Conservation (phyloP, 2,797 vertebrate species). For the Buceros bicornis region DNA sequence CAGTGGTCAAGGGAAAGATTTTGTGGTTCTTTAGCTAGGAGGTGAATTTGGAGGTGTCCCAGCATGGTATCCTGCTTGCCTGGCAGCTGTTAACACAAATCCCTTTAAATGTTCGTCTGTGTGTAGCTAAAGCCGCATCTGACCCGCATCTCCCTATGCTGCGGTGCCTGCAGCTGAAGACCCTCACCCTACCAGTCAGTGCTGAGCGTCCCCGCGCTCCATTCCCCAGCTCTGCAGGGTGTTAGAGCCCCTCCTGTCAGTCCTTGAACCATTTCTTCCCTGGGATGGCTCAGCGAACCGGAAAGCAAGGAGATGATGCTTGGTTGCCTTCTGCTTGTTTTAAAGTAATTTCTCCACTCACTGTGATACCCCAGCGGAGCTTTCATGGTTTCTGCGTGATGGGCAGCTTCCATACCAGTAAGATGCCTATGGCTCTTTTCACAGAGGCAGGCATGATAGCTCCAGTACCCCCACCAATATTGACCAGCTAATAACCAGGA, state of each 20-base stretch:
- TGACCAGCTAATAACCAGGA: neutral
- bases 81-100: neutral
- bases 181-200: neutral
- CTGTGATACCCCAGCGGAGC: neutral
- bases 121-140: neutral
- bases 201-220: neutral
- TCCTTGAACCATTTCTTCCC: neutral
- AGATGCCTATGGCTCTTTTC: neutral
- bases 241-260: neutral
- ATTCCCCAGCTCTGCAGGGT: neutral
- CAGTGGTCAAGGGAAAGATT: neutral
- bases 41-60: neutral
- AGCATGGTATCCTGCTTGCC: neutral
- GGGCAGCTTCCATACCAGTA: neutral
- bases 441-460: neutral
- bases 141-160: accelerated
- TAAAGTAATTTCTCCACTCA: neutral
- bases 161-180: neutral
- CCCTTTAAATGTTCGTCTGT: neutral
- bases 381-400: neutral
- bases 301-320: neutral
- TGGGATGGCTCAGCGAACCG: neutral
- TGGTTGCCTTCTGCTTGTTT: neutral
- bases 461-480: neutral
- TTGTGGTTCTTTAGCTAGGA: neutral